Evolutionary conservation across 2,888 invertebrate genomes (phyloP).

Genomic region (Drosophila rellima): DNA sequence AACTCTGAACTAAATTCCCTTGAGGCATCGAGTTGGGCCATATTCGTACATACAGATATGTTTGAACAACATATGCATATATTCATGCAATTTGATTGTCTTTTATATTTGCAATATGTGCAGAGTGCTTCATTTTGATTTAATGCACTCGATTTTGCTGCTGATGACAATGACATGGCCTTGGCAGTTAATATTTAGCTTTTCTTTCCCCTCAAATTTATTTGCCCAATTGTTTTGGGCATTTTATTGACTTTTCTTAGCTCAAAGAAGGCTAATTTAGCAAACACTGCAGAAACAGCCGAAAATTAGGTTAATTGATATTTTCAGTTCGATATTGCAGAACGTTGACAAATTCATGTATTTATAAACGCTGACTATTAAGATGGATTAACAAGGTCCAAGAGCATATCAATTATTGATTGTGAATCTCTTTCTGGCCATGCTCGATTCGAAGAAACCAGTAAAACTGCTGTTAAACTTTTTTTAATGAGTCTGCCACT

Average conservation of each 20-base stretch:
- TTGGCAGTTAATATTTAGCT: neutral
- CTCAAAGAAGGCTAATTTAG: neutral
- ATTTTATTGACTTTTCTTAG: neutral
- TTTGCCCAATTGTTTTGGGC: neutral
- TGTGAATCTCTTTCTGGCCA: too few relatives aligned
- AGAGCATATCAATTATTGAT: neutral
- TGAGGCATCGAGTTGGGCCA: neutral
- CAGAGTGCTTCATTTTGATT: constrained; percentile 17
- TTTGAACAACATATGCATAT: constrained; percentile 1
- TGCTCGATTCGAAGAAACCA: neutral
- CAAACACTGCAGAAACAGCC: too few relatives aligned
- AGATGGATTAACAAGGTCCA: neutral
- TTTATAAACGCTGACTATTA: neutral
- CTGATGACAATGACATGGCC: constrained; percentile 1
- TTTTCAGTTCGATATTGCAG: neutral
- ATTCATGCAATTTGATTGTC: constrained; percentile 41
- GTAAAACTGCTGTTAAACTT: neutral
- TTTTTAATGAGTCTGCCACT: neutral
- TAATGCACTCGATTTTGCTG: constrained; percentile 10
- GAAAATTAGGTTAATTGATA: neutral
- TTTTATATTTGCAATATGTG: constrained; percentile 10
- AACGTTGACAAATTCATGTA: neutral
- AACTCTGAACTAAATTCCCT: constrained; percentile 1
- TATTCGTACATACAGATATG: neutral
- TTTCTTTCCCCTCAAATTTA: neutral